Percentiles rank a stretch among this genome's conserved stretches.
Evolutionary conservation across 2,113 vertebrate genomes (phyloP).

Genomic region (Amia ocellicauda): DNA sequence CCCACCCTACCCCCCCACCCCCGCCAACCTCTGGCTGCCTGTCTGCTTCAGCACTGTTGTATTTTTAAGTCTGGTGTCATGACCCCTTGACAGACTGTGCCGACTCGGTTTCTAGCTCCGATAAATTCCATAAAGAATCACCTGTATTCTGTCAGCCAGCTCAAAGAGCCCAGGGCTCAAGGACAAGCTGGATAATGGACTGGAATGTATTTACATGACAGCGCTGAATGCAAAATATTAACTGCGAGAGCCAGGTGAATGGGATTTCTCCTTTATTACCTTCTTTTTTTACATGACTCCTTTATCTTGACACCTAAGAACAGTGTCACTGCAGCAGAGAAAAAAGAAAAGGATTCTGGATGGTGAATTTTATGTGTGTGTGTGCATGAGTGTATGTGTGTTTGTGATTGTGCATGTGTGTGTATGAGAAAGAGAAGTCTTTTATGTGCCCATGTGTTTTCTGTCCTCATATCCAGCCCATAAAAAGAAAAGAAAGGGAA

Average conservation of each 20-base stretch:
- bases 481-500: no score
- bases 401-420: no score
- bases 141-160: neutral
- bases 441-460: no score
- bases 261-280: neutral
- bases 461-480: no score
- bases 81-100: neutral
- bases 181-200: neutral
- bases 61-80: neutral
- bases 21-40: neutral
- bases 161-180: neutral
- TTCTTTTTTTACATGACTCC: neutral
- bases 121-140: slow-evolving; percentile 3
- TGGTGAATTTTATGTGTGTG: neutral
- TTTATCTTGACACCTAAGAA: no score
- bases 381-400: no score
- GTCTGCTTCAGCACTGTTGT: neutral
- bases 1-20: neutral
- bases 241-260: neutral
- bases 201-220: neutral
- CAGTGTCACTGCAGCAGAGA: neutral
- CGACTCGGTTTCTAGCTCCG: neutral
- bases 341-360: no score
- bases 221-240: neutral
- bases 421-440: no score